Conservation (phyloP, 2,888 invertebrate species). For the Gandaritis pyraliata region DNA sequence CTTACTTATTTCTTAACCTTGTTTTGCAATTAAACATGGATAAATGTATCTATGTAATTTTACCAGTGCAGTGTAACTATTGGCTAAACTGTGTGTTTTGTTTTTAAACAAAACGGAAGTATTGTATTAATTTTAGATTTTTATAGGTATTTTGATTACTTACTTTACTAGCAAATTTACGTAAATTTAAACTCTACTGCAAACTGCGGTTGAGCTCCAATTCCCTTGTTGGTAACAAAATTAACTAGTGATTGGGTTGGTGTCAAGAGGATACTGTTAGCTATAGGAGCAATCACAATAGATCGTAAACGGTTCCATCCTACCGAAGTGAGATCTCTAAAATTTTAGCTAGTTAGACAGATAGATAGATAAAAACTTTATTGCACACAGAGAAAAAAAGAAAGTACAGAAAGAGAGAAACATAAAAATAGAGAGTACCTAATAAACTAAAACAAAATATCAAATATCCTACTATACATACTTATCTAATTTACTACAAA, state of each 20-base stretch:
- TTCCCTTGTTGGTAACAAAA: constrained; percentile 15
- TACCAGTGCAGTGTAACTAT: too few relatives aligned
- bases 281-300: constrained; percentile 2
- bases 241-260: constrained; percentile 23
- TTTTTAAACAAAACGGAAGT: background rate
- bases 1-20: constrained; percentile 10
- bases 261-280: background rate
- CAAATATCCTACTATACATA: too few relatives aligned
- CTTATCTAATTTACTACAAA: too few relatives aligned
- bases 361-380: too few relatives aligned
- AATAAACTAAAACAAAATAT: too few relatives aligned
- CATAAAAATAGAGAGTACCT: too few relatives aligned
- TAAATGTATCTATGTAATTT: background rate
- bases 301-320: background rate
- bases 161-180: constrained; percentile 1
- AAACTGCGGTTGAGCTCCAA: constrained; percentile 15
- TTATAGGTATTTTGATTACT: background rate
- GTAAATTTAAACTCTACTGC: background rate
- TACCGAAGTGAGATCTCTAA: background rate
- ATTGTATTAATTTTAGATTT: background rate
- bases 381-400: too few relatives aligned
- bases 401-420: too few relatives aligned
- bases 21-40: background rate
- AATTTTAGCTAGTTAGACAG: too few relatives aligned
- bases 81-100: background rate